These are phyloP conservation scores for Drosophila oshimai DNA, from an alignment of 1,140 invertebrate species.

Conservation along the genomic window DNA sequence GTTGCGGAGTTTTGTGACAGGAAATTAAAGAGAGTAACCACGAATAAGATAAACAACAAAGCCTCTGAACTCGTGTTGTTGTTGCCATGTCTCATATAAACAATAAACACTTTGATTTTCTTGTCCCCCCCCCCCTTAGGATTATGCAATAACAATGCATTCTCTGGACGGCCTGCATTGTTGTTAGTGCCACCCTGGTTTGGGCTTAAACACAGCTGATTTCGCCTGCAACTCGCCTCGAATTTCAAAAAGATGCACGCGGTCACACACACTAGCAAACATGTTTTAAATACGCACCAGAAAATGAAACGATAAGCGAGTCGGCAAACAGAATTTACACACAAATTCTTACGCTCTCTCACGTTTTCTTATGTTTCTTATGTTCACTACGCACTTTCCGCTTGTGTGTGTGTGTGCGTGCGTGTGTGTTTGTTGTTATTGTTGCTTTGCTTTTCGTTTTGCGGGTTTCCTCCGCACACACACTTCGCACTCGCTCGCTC, in stretches of 20 bases:
- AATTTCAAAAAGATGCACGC: conserved; percentile 47
- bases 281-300: conserved; percentile 45
- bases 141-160: conserved; percentile 37
- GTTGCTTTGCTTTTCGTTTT: conserved; percentile 59
- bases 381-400: conserved; percentile 41
- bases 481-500: conserved; percentile 35
- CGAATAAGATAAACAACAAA: neutral
- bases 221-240: conserved; percentile 21
- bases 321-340: conserved; percentile 6
- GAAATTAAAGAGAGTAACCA: neutral
- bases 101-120: neutral
- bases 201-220: conserved; percentile 34
- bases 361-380: neutral
- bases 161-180: neutral
- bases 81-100: neutral
- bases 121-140: neutral
- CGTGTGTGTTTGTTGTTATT: conserved; percentile 31
- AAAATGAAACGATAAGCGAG: conserved; percentile 5
- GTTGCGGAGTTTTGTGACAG: neutral
- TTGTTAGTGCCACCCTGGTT: conserved; percentile 22
- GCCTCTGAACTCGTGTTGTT: neutral
- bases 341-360: conserved; percentile 19
- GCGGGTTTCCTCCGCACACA: conserved; percentile 53
- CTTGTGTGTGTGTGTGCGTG: conserved; percentile 9
- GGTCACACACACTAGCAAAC: conserved; percentile 16